Base-by-base conservation (phyloP, 2,797 vertebrate species). In the Bryconaethiops microstoma region DNA sequence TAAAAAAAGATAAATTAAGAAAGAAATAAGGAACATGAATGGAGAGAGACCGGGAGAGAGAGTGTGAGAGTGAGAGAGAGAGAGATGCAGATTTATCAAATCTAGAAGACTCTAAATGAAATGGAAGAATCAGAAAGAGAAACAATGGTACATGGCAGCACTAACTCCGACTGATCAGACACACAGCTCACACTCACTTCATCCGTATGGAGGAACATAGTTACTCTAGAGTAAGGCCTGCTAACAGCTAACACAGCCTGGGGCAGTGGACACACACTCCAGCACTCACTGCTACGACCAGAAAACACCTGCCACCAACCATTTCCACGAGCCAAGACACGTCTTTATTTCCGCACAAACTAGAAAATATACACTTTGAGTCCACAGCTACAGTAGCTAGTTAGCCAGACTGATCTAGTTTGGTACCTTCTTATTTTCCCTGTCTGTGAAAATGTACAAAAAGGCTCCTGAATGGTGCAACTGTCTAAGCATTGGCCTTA, bases 181-280 rank as follows among this genome's bases (percentile, higher is more conserved):
- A 19, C 63, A 62, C 57, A 64, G 35, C 25, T 39, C 13, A 29
- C 17, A 16, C 19, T 7, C 12, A 17, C 63, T 65, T 65, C 16
- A 39, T 16, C 29, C 35, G 17, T 39, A 65, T 65, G 63, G 63
- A 17, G 63, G 17, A 65, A 7, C 63, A 0, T 19, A 4, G 63
- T 23, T 62, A 9, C 60, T 5, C 23, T 25, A 62, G 10, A 29
- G 60, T 10, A 62, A 62, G 23, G 6, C 9, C 10, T 25, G 60
- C 16, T 65, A 64, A 16, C 13, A 35, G 29, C 25, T 64, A 65
- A 19, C 29, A 65, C 16, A 65, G 35, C 63, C 63, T 65, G 63
- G 17, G 63, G 63, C 63, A 65, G 29, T 40, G 35, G 17, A 60
- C 57, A 64, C 62, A 64, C 62, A 64, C 62, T 6, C 62, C 29